Base-by-base conservation (phyloP, 2,888 invertebrate genomes). In the Agrenia bidenticulata region DNA sequence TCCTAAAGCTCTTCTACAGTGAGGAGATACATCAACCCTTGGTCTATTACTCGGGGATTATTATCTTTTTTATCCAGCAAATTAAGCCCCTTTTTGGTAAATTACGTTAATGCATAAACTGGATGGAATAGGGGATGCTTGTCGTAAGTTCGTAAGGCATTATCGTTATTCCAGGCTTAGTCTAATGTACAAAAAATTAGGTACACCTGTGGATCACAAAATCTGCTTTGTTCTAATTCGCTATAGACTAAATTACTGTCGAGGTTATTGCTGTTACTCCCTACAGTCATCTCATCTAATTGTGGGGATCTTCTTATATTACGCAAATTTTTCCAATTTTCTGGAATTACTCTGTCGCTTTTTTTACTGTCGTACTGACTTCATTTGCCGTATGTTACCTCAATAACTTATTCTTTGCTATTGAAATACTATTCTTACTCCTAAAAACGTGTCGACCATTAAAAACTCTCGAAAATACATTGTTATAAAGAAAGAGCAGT, bases 201-300 rank as follows among this genome's bases (percentile, higher is more conserved):
- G 55, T 69, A 66, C 70, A 70, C 67, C 70, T 70, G 70, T 67
- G 70, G 69, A 70, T 70, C 66, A 41, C 50, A 56, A 64, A 49
- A 45, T 41, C 45, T 49, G 15, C 26, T 45, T 55, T 55, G 37
- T 39, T 32, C 39, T 57, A 57, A 57, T 57, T 57, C 24, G 56
- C 56, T 41, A 21, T 37, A 32, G 5, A 32, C 32, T 32, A 32
- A 32, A 32, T 32, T 4, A n/a, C n/a, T n/a, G 32, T 7, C 5
- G 32, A 32, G 32, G 32, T 32, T 32, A n/a, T n/a, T n/a, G n/a
- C n/a, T 32, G 11, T 32, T 32, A 32, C 32, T 32, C 11, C 32
- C 32, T 11, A 32, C 11, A 32, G 24, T 54, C 54, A 54, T 54
- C n/a, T 54, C 24, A 54, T 54, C 54, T 54, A 54, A 54, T 54